Conservation (phyloP, 2,797 vertebrate genomes). For the Austrolebias charrua region DNA sequence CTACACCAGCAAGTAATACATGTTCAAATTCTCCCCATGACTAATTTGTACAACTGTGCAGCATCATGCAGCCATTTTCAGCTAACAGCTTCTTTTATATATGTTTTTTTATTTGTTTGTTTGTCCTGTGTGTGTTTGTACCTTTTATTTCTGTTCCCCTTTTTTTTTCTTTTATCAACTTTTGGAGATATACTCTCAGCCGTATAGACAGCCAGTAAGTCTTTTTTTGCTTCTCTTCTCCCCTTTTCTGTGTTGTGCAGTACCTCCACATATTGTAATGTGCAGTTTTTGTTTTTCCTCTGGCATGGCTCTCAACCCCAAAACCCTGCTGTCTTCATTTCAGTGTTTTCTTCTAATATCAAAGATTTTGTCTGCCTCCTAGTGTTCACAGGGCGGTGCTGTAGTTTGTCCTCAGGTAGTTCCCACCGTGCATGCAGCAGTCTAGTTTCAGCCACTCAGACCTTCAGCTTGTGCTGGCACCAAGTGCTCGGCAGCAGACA, state of each 20-base stretch:
- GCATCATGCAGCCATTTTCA: conserved; percentile 56
- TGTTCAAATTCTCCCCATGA: conserved; percentile 38
- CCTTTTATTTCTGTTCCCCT: conserved; percentile 66
- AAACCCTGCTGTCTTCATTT: conserved; percentile 38
- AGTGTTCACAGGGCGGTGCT: conserved; percentile 37
- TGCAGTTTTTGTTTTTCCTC: conserved; percentile 37
- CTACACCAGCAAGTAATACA: conserved; percentile 32
- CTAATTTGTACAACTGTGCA: conserved; percentile 52
- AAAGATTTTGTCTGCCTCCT: conserved; percentile 48
- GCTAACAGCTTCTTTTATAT: conserved; percentile 80
- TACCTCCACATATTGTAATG: conserved; percentile 24
- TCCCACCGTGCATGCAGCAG: conserved; percentile 52
- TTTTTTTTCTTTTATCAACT: conserved; percentile 62
- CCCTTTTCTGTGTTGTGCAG: conserved; percentile 41
- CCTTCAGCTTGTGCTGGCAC: conserved; percentile 1
- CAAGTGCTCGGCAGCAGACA: background rate
- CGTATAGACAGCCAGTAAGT: conserved; percentile 83
- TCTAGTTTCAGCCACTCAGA: conserved; percentile 27
- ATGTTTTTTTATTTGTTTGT: conserved; percentile 71
- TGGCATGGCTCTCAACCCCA: conserved; percentile 62
- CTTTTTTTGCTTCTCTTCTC: conserved; percentile 61
- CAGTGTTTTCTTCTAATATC: conserved; percentile 28
- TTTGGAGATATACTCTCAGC: conserved; percentile 82
- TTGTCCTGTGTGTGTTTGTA: conserved; percentile 69
- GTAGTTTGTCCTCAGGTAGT: conserved; percentile 17